Evolutionary conservation across 2,888 invertebrate genomes (phyloP), one percentile per base, ranked within the genome.

Genomic region (Notodonta dromedarius): DNA sequence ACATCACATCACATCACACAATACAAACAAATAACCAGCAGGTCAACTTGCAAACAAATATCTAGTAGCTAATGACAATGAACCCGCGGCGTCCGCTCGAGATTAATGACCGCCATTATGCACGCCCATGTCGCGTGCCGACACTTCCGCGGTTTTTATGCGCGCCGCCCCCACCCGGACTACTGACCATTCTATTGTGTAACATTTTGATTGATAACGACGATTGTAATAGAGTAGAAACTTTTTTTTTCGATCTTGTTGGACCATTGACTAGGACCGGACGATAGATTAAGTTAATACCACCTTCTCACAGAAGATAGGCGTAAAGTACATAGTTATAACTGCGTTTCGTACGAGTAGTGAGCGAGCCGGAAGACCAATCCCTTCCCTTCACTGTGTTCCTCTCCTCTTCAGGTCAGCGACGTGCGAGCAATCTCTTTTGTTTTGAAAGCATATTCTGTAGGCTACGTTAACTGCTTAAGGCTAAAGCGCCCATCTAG

Each of bases 201-300:
- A 64, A 55, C 58, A 56, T 42, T 62, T 62, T 8, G 58, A 61
- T 66, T 63, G 66, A 72, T 69, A 66, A 68, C 58, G 14, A 13
- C 32, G 8, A 35, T 53, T 51, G 44, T 67, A 60, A 66, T 57
- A 61, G n/a, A 48, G 48, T 48, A 48, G n/a, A 48, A 11, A 12
- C 14, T 48, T 13, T 14, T 48, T 35, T 48, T n/a, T 48, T 4
- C 3, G 42, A n/a, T 48, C 5, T 5, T 48, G 11, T 48, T n/a
- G 48, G 13, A n/a, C 5, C 14, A 14, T 48, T 42, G 42, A 42
- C 42, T 11, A 40, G 40, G 42, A 42, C 8, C 4, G 40, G 42
- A 42, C 8, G 42, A 8, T 11, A 42, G 6, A 11, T 42, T 42
- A 2, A 24, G 24, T 24, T 24, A 24, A 24, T 24, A 24, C 24